Percentiles rank a stretch among this genome's conserved stretches.
Evolutionary conservation across 1,140 invertebrate species (phyloP).

Genomic region (Chelonus insularis): DNA sequence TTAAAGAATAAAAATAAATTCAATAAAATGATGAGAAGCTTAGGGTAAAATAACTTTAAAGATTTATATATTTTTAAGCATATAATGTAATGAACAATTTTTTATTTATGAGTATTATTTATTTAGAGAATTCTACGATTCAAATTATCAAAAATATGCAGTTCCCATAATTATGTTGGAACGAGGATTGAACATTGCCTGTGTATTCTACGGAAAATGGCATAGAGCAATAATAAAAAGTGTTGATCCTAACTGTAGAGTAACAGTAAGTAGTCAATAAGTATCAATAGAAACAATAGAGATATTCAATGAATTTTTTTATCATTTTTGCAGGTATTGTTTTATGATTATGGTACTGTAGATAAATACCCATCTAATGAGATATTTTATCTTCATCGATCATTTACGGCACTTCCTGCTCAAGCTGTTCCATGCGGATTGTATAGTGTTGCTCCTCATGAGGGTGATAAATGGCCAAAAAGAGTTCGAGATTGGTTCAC

Average conservation of each 20-base stretch:
- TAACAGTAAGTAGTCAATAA: constrained; percentile 29
- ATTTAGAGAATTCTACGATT: constrained; percentile 44
- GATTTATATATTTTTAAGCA: too few species aligned
- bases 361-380: constrained; percentile 37
- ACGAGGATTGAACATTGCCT: constrained; percentile 48
- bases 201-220: constrained; percentile 44
- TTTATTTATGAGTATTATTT: too few species aligned
- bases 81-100: too few species aligned
- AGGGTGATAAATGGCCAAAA: constrained; percentile 35
- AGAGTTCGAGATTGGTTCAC: constrained; percentile 32
- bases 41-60: constrained; percentile 38
- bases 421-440: constrained; percentile 54
- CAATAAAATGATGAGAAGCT: constrained; percentile 39
- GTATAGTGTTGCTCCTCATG: constrained; percentile 40
- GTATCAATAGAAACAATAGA: too few species aligned
- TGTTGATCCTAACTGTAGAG: constrained; percentile 42
- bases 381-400: constrained; percentile 44
- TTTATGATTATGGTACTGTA: constrained; percentile 54
- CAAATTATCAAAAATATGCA: constrained; percentile 28
- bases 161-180: constrained; percentile 44
- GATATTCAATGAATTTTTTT: too few species aligned
- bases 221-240: constrained; percentile 49
- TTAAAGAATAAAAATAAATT: constrained; percentile 33
- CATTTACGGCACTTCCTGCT: constrained; percentile 44
- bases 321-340: constrained; percentile 45